phyloP scores from a whole-genome alignment of 2,113 vertebrate genomes.

The Bettongia penicillata region DNA sequence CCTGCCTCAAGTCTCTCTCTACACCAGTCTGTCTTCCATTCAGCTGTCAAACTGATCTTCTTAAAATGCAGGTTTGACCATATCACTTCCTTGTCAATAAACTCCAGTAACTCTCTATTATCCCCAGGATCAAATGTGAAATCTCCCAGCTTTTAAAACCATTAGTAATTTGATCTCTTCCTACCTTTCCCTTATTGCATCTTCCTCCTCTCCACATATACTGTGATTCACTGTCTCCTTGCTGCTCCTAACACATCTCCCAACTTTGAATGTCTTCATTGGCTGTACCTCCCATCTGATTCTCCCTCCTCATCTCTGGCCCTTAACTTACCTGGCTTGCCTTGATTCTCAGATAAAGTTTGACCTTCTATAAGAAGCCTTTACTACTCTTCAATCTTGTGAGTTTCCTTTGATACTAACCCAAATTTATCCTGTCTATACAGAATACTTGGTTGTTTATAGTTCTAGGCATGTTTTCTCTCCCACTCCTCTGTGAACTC shows the following conservation, averaged over 20 bases:
- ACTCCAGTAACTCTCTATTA: background rate
- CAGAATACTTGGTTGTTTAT: background rate
- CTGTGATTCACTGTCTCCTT: background rate
- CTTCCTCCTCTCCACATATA: background rate
- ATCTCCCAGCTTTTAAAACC: background rate
- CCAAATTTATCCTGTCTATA: background rate
- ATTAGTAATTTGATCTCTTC: background rate
- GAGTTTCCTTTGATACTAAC: background rate
- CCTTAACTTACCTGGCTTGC: conserved; percentile 12
- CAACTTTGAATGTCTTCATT: background rate
- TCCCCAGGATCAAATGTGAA: background rate
- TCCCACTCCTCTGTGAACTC: background rate
- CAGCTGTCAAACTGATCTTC: background rate
- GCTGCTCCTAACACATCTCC: background rate
- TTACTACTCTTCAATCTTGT: background rate
- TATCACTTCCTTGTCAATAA: background rate
- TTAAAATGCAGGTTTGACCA: background rate
- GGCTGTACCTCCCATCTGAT: background rate
- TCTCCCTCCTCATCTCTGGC: background rate
- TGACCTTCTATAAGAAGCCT: background rate
- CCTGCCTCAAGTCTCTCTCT: background rate
- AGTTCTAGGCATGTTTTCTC: background rate
- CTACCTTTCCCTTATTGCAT: background rate
- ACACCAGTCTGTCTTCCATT: background rate
- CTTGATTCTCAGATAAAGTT: background rate